phyloP scores from a whole-genome alignment of 2,888 invertebrate genomes.

The Taenaris catops region DNA sequence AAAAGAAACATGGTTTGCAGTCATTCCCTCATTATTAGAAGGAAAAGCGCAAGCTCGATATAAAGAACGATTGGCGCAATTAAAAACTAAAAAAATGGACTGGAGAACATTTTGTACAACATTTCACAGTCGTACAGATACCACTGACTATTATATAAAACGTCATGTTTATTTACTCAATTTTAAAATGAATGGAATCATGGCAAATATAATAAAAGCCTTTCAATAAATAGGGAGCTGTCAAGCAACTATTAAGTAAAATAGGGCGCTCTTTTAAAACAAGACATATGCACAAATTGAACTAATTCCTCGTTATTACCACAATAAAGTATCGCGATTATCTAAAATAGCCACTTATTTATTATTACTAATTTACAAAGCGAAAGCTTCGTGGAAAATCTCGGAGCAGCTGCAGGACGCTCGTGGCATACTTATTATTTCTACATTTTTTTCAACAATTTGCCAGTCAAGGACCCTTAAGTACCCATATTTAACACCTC shows the following conservation, averaged over 20 bases:
- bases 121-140: no score
- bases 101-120: no score
- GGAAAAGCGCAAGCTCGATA: no score
- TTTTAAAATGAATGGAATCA: no score
- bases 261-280: slow-evolving; percentile 15
- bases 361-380: slow-evolving; percentile 16
- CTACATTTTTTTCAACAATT: slow-evolving; percentile 23
- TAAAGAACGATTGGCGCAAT: no score
- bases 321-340: slow-evolving; percentile 18
- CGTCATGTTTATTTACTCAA: no score
- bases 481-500: slow-evolving; percentile 33
- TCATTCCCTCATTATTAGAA: no score
- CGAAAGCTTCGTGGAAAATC: slow-evolving; percentile 24
- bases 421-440: slow-evolving; percentile 23
- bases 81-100: no score
- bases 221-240: slow-evolving; percentile 17
- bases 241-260: slow-evolving; percentile 13
- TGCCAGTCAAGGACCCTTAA: slow-evolving; percentile 24
- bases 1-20: no score
- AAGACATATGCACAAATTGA: slow-evolving; percentile 21
- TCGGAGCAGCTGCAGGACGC: slow-evolving; percentile 22
- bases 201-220: no score
- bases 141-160: no score
- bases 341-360: slow-evolving; percentile 19
- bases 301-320: slow-evolving; percentile 21